Evolutionary conservation across 1,140 invertebrate species (phyloP).

Genomic region (Orussus abietinus): DNA sequence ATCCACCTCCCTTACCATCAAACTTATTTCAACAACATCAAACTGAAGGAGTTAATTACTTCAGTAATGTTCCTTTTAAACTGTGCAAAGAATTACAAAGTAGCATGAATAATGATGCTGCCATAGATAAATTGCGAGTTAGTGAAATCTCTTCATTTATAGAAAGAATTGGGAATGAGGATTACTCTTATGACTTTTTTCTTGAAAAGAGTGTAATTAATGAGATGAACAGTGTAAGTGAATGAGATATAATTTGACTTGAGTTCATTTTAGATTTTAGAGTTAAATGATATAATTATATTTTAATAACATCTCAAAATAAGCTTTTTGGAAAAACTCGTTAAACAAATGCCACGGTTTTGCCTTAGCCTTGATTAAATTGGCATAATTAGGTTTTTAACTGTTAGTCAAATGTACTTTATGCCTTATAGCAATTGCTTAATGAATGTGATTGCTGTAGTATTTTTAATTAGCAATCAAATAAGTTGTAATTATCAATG

Average conservation of each 20-base stretch:
- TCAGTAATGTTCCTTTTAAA: conserved; percentile 46
- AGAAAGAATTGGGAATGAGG: conserved; percentile 29
- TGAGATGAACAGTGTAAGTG: conserved; percentile 38
- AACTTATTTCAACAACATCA: conserved; percentile 22
- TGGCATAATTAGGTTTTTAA: too few relatives aligned
- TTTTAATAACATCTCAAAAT: too few relatives aligned
- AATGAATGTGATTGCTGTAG: too few relatives aligned
- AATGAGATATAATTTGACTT: conserved; percentile 13
- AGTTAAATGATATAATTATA: too few relatives aligned
- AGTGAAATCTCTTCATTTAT: conserved; percentile 44
- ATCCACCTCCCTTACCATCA: conserved; percentile 16
- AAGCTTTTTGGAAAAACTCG: too few relatives aligned
- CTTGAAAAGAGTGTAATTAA: conserved; percentile 44
- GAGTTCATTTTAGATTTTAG: too few relatives aligned
- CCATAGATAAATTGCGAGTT: conserved; percentile 36
- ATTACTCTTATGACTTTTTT: conserved; percentile 40
- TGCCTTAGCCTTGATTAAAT: too few relatives aligned
- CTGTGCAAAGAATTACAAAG: conserved; percentile 33
- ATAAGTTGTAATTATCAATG: too few relatives aligned
- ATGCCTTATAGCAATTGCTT: too few relatives aligned
- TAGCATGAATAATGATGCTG: conserved; percentile 31
- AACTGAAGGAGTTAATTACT: conserved; percentile 33
- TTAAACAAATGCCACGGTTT: too few relatives aligned
- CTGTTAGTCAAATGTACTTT: too few relatives aligned
- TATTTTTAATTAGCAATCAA: too few relatives aligned